A percentile compares a stretch with the other conserved stretches of the same genome.
phyloP scores from a whole-genome alignment of 2,113 vertebrate species.

The Meles meles region DNA sequence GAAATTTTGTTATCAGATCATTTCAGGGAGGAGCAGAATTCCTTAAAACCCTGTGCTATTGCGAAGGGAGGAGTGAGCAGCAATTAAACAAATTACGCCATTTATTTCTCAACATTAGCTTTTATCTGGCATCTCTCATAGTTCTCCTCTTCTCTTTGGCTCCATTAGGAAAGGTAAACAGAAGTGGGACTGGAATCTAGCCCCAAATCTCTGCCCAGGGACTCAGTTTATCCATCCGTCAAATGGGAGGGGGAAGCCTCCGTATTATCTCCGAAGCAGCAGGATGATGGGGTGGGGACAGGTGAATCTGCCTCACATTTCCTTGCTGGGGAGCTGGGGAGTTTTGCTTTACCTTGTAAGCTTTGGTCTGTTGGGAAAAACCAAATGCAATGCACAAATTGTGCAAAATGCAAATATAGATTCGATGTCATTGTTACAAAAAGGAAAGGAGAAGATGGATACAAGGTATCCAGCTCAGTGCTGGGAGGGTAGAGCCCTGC shows the following conservation, averaged over 20 bases:
- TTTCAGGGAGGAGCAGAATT: not conserved
- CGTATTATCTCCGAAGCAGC: not conserved
- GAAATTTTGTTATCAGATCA: not conserved
- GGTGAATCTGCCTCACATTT: not conserved
- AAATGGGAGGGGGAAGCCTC: not conserved
- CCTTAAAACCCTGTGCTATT: not conserved
- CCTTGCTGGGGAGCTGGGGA: not conserved
- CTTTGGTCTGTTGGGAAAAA: not conserved
- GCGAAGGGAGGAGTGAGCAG: not conserved
- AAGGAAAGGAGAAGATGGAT: not conserved
- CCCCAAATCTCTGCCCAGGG: not conserved
- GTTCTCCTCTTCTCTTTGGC: not conserved
- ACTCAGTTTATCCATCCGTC: not conserved
- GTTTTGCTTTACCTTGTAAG: not conserved
- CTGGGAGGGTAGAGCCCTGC: not conserved
- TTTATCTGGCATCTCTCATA: not conserved
- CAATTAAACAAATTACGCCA: not conserved
- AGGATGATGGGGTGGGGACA: not conserved
- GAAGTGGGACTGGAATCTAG: not conserved
- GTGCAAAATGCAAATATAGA: not conserved
- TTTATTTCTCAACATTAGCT: not conserved
- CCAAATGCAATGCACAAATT: not conserved
- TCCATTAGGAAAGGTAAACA: not conserved
- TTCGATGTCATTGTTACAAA: not conserved
- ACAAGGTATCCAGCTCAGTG: not conserved